phyloP scores from a whole-genome alignment of 2,113 vertebrate species.

The Melanostigma gelatinosum region DNA sequence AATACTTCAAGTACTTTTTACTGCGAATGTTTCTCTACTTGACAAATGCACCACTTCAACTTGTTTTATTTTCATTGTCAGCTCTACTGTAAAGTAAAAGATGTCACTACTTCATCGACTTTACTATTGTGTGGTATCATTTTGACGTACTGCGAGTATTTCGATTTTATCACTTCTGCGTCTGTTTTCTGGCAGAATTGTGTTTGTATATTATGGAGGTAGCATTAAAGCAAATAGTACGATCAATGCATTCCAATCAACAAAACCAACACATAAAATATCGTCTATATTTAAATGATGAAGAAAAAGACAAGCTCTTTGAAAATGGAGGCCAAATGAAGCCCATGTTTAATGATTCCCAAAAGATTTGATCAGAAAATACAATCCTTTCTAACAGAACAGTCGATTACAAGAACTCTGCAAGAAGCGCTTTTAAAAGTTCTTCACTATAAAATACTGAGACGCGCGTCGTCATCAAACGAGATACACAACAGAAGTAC shows the following conservation, averaged over 20 bases:
- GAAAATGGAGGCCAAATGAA: conserved; percentile 80
- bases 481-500: conserved; percentile 69
- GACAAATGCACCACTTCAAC: not conserved
- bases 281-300: not conserved
- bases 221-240: not conserved
- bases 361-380: conserved; percentile 83
- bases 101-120: not conserved
- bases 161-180: not conserved
- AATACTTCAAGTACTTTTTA: not conserved
- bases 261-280: not conserved
- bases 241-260: not conserved
- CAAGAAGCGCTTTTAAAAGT: conserved; percentile 46
- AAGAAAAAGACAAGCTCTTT: conserved; percentile 34
- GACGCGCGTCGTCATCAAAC: conserved; percentile 72
- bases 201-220: not conserved
- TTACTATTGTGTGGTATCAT: not conserved
- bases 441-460: conserved; percentile 81
- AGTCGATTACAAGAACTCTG: conserved; percentile 58
- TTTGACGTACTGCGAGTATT: not conserved
- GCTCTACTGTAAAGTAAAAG: not conserved
- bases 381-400: conserved; percentile 73
- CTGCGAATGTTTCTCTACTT: not conserved
- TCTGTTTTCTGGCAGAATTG: not conserved
- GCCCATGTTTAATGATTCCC: conserved; percentile 81
- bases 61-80: not conserved